Percentiles rank a stretch among this genome's conserved stretches.
phyloP scores from a whole-genome alignment of 2,888 invertebrate genomes.

The Pocota personata region DNA sequence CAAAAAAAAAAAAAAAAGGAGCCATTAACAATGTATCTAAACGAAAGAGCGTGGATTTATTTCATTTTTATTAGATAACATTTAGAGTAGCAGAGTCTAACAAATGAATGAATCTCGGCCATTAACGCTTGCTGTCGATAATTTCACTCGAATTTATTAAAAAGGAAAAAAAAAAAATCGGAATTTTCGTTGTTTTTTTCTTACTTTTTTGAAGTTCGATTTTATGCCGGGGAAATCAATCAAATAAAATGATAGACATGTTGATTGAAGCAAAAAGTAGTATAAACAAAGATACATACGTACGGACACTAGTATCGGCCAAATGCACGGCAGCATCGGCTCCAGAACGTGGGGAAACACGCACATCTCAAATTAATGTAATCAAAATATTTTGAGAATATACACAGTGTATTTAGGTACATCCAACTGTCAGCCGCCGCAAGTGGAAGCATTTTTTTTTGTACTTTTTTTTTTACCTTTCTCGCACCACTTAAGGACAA shows the following conservation, averaged over 20 bases:
- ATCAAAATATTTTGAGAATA: constrained; percentile 76
- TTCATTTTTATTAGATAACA: constrained; percentile 71
- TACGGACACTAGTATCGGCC: constrained; percentile 21
- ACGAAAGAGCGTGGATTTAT: constrained; percentile 59
- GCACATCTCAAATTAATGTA: constrained; percentile 76
- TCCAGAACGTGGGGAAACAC: constrained; percentile 68
- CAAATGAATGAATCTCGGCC: constrained; percentile 65
- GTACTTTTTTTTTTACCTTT: background rate
- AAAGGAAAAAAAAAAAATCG: constrained; percentile 32
- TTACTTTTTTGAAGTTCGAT: constrained; percentile 67
- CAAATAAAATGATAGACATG: constrained; percentile 77
- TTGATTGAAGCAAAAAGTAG: constrained; percentile 77
- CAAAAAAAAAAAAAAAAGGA: constrained; percentile 35
- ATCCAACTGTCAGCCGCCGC: constrained; percentile 47
- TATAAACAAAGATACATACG: constrained; percentile 70
- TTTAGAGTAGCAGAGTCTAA: constrained; percentile 57
- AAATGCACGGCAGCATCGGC: constrained; percentile 29
- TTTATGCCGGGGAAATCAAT: constrained; percentile 76
- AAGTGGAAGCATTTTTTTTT: constrained; percentile 19
- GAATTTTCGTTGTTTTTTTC: constrained; percentile 53
- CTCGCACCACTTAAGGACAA: constrained; percentile 4
- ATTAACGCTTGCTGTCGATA: constrained; percentile 68
- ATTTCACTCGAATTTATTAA: constrained; percentile 69
- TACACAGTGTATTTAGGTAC: constrained; percentile 46
- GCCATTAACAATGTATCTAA: constrained; percentile 65